Conservation (phyloP, 2,888 invertebrate genomes). For the Lepidocyrtoides sp. region DNA sequence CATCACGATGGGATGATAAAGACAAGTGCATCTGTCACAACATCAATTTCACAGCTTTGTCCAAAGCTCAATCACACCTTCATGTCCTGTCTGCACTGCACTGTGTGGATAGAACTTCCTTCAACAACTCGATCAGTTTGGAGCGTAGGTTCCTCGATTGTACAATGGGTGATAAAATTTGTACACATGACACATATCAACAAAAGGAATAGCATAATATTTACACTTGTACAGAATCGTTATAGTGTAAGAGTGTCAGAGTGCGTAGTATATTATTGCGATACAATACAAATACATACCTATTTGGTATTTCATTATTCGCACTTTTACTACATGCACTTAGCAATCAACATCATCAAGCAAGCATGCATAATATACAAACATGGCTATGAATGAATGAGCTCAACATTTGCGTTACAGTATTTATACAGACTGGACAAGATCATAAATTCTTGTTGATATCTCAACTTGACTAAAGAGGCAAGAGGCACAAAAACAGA, state of each 20-base stretch:
- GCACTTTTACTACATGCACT: slow-evolving; percentile 50
- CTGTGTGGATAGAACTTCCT: neutral
- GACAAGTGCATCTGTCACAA: neutral
- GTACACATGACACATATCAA: slow-evolving; percentile 30
- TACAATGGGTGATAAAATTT: slow-evolving; percentile 43
- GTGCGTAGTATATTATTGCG: neutral
- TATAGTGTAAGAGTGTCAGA: neutral
- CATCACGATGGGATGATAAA: neutral
- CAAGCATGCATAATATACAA: slow-evolving; percentile 25
- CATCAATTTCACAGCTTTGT: slow-evolving; percentile 12
- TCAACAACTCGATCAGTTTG: slow-evolving; percentile 17
- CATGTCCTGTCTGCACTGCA: neutral
- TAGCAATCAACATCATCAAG: slow-evolving; percentile 28
- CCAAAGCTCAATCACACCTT: neutral
- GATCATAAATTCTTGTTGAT: slow-evolving; percentile 81
- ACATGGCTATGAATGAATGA: slow-evolving; percentile 54
- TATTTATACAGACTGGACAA: slow-evolving; percentile 68
- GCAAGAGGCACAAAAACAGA: neutral
- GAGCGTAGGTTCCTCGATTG: slow-evolving; percentile 31
- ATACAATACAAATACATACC: neutral
- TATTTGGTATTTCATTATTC: slow-evolving; percentile 42
- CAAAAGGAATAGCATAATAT: neutral
- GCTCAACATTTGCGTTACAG: slow-evolving; percentile 30
- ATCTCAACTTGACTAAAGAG: slow-evolving; percentile 62
- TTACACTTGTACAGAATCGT: neutral